These are phyloP conservation scores for Megalops cyprinoides DNA, from an alignment of 2,797 vertebrate genomes.

Conservation along the genomic window DNA sequence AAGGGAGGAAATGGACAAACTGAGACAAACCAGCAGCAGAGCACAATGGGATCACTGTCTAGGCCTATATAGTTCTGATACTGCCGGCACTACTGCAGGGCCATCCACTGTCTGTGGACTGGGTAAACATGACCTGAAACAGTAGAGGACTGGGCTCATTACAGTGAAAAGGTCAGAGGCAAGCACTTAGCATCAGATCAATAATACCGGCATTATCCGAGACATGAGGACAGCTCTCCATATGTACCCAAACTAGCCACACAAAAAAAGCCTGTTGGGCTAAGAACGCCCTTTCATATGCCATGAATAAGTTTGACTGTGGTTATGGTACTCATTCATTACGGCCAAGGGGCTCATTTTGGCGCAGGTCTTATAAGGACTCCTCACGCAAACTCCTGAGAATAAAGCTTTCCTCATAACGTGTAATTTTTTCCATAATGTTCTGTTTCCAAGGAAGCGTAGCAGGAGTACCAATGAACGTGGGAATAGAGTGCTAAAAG, in stretches of 20 bases:
- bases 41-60: not conserved
- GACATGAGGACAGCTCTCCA: not conserved
- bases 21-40: not conserved
- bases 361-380: too few relatives aligned
- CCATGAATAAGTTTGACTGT: not conserved
- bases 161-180: slow-evolving; percentile 2
- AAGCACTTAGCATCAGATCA: not conserved
- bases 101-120: not conserved
- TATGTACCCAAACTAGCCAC: not conserved
- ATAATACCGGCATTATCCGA: not conserved
- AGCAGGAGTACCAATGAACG: not conserved
- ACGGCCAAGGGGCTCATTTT: too few relatives aligned
- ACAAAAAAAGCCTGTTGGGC: not conserved
- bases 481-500: slow-evolving; percentile 15
- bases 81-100: not conserved
- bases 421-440: not conserved
- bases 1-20: not conserved
- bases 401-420: not conserved
- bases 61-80: not conserved
- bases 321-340: too few relatives aligned
- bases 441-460: too few relatives aligned
- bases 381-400: not conserved
- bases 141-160: not conserved
- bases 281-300: too few relatives aligned
- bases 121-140: not conserved